Base-by-base conservation (phyloP, 1,140 invertebrate genomes). In the Bathynomus jamesi region DNA sequence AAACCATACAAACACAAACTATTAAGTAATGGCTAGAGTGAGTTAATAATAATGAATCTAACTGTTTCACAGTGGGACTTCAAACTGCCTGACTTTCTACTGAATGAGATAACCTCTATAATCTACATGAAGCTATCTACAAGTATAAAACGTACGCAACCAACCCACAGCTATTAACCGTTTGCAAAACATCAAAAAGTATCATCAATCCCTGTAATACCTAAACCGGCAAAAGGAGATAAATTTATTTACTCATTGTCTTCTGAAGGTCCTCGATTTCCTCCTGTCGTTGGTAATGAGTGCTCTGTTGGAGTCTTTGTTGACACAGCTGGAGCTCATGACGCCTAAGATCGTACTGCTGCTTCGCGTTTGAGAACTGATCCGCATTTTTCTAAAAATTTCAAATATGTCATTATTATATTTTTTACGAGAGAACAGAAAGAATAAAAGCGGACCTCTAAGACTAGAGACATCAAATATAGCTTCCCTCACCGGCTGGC, bases 271-370 rank as follows among this genome's bases (percentile, higher is more conserved):
- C 72, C 70, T 88, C 83, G 66, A 95, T 87, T 84, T 95, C 93
- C 73, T 88, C 85, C 78, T 92, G 86, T 71, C 90, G 85, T 80
- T 92, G 89, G 81, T 92, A 88, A 82, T 92, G 89, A 27, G 86
- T 85, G 4, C 90, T 93, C 79, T 90, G 88, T 71, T 91, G 86
- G 28, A 94, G 81, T 73, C 88, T 85, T 71, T 87, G 86, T 76
- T 86, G 85, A 10, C 91, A 82, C 75, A 90, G 85, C 67, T 86
- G 83, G 61, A 91, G 80, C 82, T 95, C 90, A 79, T 90, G 88
- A 60, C 82, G 83, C 65, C 87, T 87, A 65, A 92, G 79, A 71
- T 94, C 91, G 61, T 87, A 85, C 75, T 87, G 86, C 73, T 92
- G 87, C 76, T 90, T 91, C 4, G 89, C 73, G 0, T 83, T 79